Percentiles rank a stretch among this genome's conserved stretches.
phyloP scores from a whole-genome alignment of 2,113 vertebrate species.

The Boulengeromyrus knoepffleri region DNA sequence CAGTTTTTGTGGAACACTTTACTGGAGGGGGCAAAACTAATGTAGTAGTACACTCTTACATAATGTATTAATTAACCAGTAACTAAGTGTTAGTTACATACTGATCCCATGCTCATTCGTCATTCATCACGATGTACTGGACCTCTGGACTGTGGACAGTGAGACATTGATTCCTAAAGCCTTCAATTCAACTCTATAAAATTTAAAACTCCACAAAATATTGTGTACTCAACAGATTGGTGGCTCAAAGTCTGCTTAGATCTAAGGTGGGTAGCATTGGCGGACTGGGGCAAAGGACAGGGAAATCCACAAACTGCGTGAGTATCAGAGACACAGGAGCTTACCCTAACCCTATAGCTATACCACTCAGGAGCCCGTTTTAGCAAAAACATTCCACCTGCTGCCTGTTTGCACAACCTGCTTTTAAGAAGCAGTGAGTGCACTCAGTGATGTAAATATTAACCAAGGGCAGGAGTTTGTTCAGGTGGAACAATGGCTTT shows the following conservation, averaged over 20 bases:
- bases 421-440: slow-evolving; percentile 6
- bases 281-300: neutral
- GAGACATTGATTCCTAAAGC: too few relatives aligned
- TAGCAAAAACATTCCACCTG: neutral
- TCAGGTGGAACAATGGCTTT: slow-evolving; percentile 14
- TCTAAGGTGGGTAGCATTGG: neutral
- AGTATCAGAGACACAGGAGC: neutral
- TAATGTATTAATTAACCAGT: neutral
- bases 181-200: too few relatives aligned
- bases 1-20: neutral
- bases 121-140: neutral
- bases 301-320: neutral
- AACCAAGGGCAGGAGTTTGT: slow-evolving; percentile 7
- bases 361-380: neutral
- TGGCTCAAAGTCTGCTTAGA: neutral
- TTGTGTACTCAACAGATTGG: neutral
- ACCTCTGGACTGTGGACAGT: too few relatives aligned
- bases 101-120: neutral
- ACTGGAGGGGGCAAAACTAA: neutral
- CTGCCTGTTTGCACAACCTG: slow-evolving; percentile 1
- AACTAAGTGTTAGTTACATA: neutral
- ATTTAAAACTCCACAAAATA: neutral
- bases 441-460: slow-evolving; percentile 16
- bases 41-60: neutral
- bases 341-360: neutral